Evolutionary conservation across 2,888 invertebrate species (phyloP).

Genomic region (Allolobophora icterica): DNA sequence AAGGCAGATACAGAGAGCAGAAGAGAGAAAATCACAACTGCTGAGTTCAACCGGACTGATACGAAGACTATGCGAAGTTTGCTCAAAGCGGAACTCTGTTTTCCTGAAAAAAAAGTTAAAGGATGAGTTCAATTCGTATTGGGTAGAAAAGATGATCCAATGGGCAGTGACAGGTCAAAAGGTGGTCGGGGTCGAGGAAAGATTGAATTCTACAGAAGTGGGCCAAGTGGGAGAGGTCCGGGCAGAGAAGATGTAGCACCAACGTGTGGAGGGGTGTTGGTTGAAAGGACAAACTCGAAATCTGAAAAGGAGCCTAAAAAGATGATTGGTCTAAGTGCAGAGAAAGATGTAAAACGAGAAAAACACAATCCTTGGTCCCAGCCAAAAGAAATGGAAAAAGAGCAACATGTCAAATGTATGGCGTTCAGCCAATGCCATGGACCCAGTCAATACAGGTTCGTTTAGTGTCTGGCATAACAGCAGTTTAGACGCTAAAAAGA

Average conservation of each 20-base stretch:
- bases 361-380: not conserved
- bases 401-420: not conserved
- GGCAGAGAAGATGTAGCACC: not conserved
- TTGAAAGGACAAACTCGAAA: constrained; percentile 9
- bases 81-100: constrained; percentile 1
- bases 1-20: not conserved
- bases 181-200: constrained; percentile 30
- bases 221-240: constrained; percentile 7
- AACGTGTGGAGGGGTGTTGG: not conserved
- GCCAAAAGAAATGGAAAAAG: not conserved
- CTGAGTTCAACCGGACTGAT: not conserved
- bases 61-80: not conserved
- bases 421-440: no score
- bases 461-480: no score
- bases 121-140: constrained; percentile 30
- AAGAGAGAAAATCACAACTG: constrained; percentile 2
- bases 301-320: not conserved
- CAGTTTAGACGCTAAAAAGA: no score
- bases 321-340: not conserved
- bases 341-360: constrained; percentile 23
- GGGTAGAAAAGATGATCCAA: not conserved
- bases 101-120: constrained; percentile 25
- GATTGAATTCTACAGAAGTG: not conserved
- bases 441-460: no score
- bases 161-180: not conserved